Evolutionary conservation across 2,888 invertebrate species (phyloP), one percentile per base, ranked within the genome.

Genomic region (Omphaloscelis lunosa): DNA sequence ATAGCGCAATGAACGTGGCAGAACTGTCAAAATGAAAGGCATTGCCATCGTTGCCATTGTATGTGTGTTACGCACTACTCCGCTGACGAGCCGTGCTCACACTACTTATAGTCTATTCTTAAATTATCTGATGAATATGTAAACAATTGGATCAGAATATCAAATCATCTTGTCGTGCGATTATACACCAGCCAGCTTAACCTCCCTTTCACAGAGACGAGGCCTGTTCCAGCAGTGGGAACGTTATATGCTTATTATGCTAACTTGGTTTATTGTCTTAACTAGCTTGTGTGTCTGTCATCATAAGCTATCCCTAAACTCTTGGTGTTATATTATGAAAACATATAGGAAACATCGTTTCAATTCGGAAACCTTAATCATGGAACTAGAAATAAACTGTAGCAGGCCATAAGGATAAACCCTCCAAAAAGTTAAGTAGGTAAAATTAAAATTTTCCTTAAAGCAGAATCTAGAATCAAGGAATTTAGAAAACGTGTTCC

Each of bases 401-500:
- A 51, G 6, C 17, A 34, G 8, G 45, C 34, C 23, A 7, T 79
- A 66, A 15, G 15, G n/a, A 58, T 48, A 79, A 45, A 77, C 23
- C 27, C 27, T 34, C 53, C 8, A 27, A 56, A 27, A 56, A 23
- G 0, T 15, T 8, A 29, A 20, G 5, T 58, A 23, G 8, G 12
- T 17, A 34, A 17, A 17, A 0, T n/a, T 61, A 20, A 15, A 2
- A 17, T 68, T 67, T 78, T 59, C 80, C 58, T 39, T 29, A 15
- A 48, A 58, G 15, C 48, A 20, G 29, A 48, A 79, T 39, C 7
- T 48, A 58, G 17, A 41, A 41, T 67, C 23, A 67, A 51, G 17
- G 34, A 34, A 3, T 67, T 29, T 23, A 58, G 7, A 29, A 20
- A 29, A 62, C 29, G 23, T 11, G 29, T 12, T 48, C n/a, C 23